phyloP scores from a whole-genome alignment of 2,113 vertebrate species.

The Passer montanus region DNA sequence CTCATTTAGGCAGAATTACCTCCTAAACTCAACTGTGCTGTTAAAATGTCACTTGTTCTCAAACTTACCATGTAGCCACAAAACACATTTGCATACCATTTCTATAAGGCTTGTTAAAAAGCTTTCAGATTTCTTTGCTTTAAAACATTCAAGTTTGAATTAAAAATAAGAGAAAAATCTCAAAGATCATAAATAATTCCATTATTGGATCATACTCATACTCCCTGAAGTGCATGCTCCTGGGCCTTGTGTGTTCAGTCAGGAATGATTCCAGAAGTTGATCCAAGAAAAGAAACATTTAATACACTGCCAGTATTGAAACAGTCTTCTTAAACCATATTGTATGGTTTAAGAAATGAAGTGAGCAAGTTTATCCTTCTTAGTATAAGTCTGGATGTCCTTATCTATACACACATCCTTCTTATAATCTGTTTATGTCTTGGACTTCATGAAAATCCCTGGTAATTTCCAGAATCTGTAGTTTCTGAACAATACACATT shows the following conservation, averaged over 20 bases:
- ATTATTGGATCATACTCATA: not conserved
- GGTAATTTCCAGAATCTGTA: not conserved
- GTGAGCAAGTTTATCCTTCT: not conserved
- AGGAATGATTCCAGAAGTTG: not conserved
- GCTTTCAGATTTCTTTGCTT: not conserved
- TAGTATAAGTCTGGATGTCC: not conserved
- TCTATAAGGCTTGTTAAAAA: not conserved
- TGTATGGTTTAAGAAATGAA: not conserved
- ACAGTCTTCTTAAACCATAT: not conserved
- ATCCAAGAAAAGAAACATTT: not conserved
- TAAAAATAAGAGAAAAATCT: not conserved
- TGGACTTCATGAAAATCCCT: not conserved
- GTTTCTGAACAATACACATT: not conserved
- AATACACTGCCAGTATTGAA: not conserved
- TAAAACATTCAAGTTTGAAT: not conserved
- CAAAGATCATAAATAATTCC: not conserved
- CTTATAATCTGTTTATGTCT: not conserved
- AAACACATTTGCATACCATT: not conserved
- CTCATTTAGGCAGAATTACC: not conserved
- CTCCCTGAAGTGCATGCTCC: not conserved
- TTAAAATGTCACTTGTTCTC: not conserved
- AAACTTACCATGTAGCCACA: not conserved
- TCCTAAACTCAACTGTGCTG: not conserved
- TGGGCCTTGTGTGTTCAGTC: not conserved
- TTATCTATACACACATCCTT: not conserved